Evolutionary conservation across 2,797 vertebrate species (phyloP).

Genomic region (Prunella strophiata): DNA sequence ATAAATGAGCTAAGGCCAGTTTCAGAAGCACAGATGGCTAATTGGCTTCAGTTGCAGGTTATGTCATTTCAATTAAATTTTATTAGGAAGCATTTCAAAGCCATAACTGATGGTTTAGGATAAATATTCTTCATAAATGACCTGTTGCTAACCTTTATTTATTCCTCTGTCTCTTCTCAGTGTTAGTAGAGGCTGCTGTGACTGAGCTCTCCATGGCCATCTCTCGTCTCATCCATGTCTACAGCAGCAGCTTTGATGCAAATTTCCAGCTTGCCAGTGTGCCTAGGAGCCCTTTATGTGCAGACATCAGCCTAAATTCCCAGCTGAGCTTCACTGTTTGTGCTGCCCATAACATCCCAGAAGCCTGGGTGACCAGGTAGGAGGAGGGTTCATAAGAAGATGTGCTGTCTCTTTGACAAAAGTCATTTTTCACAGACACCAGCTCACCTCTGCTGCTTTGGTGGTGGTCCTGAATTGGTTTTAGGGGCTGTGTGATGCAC

Average conservation of each 20-base stretch:
- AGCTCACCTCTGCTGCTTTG: neutral
- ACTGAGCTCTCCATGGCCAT: constrained; percentile 57
- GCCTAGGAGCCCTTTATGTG: neutral
- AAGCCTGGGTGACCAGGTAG: constrained; percentile 72
- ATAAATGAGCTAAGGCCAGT: constrained; percentile 30
- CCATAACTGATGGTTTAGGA: constrained; percentile 44
- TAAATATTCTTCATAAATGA: constrained; percentile 33
- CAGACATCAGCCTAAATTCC: neutral
- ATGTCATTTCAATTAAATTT: constrained; percentile 71
- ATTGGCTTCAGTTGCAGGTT: constrained; percentile 61
- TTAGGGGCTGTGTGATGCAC: neutral
- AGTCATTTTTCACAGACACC: neutral
- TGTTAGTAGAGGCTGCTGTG: neutral
- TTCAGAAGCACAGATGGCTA: constrained; percentile 66
- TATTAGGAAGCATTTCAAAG: constrained; percentile 63
- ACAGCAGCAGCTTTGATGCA: constrained; percentile 67
- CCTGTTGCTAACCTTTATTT: constrained; percentile 47
- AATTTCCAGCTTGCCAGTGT: constrained; percentile 58
- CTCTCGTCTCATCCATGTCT: constrained; percentile 50
- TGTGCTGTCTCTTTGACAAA: neutral
- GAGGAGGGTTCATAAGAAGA: neutral
- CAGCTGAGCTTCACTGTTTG: constrained; percentile 74
- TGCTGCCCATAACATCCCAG: constrained; percentile 74
- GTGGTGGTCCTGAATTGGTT: neutral
- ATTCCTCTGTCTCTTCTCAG: neutral